A percentile compares a stretch with the other conserved stretches of the same genome.
phyloP scores from a whole-genome alignment of 35 echinoderm and acorn worm genomes.

The Lytechinus variegatus region DNA sequence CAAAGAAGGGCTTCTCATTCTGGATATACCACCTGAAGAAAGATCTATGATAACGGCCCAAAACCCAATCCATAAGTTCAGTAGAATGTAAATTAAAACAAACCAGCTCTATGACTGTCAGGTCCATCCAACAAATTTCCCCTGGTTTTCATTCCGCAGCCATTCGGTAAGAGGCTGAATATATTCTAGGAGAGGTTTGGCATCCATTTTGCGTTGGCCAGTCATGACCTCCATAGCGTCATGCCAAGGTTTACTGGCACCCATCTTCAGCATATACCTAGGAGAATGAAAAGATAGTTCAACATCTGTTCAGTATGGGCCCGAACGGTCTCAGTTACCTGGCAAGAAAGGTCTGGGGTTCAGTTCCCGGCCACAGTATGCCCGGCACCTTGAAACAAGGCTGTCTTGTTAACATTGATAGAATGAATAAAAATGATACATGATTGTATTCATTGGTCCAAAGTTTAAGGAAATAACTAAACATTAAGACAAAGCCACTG shows the following conservation, averaged over 20 bases:
- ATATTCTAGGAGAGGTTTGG: conserved; percentile 66
- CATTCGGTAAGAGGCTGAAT: conserved; percentile 86
- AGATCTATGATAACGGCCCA: not conserved
- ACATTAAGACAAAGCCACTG: too few species aligned
- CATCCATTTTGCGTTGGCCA: conserved; percentile 76
- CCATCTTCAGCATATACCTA: conserved; percentile 77
- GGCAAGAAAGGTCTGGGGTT: too few species aligned
- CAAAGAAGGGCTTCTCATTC: not conserved
- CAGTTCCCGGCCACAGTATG: too few species aligned
- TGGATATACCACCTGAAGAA: not conserved
- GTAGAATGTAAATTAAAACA: not conserved
- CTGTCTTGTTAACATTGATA: too few species aligned
- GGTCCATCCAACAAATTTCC: conserved; percentile 21
- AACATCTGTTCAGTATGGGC: not conserved
- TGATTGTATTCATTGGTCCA: too few species aligned
- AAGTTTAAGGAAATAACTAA: too few species aligned
- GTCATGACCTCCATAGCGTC: conserved; percentile 80
- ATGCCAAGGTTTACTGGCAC: conserved; percentile 77
- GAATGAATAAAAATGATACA: too few species aligned
- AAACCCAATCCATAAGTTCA: not conserved
- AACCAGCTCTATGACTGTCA: not conserved
- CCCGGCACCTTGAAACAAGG: too few species aligned
- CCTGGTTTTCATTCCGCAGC: conserved; percentile 38
- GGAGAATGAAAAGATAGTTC: not conserved
- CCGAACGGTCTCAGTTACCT: too few species aligned